Percentiles rank a stretch among this genome's conserved stretches.
Evolutionary conservation across 2,797 vertebrate genomes (phyloP).

Genomic region (Gymnopithys bicolor): DNA sequence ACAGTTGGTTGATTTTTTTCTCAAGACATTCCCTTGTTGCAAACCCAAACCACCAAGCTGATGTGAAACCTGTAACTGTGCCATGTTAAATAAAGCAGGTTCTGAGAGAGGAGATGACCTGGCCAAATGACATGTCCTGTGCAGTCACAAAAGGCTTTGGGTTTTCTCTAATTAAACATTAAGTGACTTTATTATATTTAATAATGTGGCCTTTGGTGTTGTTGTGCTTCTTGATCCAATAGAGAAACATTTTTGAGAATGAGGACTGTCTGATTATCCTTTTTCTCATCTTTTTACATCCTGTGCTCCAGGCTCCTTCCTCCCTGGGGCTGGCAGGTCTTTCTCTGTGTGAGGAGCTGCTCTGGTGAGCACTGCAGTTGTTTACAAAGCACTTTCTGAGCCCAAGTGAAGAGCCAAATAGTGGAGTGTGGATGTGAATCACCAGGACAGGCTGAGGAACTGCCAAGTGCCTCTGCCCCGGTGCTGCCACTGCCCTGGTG

Average conservation of each 20-base stretch:
- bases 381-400: background rate
- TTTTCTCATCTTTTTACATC: too few species aligned
- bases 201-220: background rate
- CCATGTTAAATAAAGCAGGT: background rate
- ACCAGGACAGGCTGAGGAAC: background rate
- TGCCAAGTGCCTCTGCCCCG: accelerated
- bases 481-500: background rate
- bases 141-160: background rate
- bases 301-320: background rate
- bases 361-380: background rate
- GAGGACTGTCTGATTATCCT: background rate
- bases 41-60: background rate
- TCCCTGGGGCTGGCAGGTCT: background rate
- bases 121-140: background rate
- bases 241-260: background rate
- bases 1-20: background rate
- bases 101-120: background rate
- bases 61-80: background rate
- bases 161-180: background rate
- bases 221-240: background rate
- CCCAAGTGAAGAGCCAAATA: background rate
- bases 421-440: background rate
- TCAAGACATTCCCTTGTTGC: background rate
- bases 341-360: background rate
- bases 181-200: background rate